Evolutionary conservation across 2,797 vertebrate species (phyloP), one percentile per base, ranked within the genome.

Genomic region (Mionectes olivaceus): DNA sequence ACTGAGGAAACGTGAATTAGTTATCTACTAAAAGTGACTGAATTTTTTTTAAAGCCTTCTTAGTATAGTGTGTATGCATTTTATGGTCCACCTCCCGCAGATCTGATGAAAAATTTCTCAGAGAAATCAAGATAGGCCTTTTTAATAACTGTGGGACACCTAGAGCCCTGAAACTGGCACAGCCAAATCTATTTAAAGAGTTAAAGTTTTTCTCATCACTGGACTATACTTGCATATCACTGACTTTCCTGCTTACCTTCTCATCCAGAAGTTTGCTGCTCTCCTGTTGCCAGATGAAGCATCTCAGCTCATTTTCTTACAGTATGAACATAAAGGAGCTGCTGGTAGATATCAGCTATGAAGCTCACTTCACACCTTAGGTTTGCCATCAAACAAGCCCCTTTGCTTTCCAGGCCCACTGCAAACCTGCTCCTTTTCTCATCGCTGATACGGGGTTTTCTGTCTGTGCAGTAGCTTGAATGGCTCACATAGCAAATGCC

Each of bases 1-100:
- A 41, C 13, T 0, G 1, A 24, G 68, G 32, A 16, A 53, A 69
- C 65, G 19, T 10, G 7, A 13, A 4, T 6, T 13, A 2, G 2
- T 52, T 81, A 44, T 49, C 56, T 23, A 56, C n/a, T 1, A 56
- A 12, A 87, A 93, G 6, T 43, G 37, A 44, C 4, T 13, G 30
- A 17, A 15, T 4, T 22, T 52, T 57, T 47, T 80, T 77, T 10
- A 8, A 84, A 93, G n/a, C 10, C 18, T 83, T 53, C 3, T 60
- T 70, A 14, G 44, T 21, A 77, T 18, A 28, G 2, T 49, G 5
- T 6, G 1, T 30, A n/a, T 28, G 5, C 9, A 65, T 80, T 83
- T 75, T 43, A 49, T 25, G 21, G 50, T 52, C 52, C 3, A 49
- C 7, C 21, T 83, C 39, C 12, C 13, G 39, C 13, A 12, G 39